Percentiles rank a stretch among this genome's conserved stretches.
phyloP scores from a whole-genome alignment of 2,797 vertebrate species.

The Lacerta viridis region DNA sequence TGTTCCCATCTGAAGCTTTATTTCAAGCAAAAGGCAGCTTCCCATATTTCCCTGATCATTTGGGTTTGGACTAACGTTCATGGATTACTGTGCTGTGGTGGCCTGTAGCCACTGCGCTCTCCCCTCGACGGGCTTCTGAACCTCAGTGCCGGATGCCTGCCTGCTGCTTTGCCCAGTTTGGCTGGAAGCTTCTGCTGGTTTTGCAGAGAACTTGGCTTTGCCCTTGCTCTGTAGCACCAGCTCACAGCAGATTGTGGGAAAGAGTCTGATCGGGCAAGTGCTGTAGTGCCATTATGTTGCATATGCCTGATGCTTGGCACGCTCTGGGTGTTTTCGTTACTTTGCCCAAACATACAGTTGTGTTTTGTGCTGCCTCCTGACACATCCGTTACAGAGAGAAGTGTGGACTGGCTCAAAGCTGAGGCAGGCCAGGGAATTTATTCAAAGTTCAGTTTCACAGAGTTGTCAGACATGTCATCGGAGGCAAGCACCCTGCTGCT shows the following conservation, averaged over 20 bases:
- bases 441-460: conserved; percentile 9
- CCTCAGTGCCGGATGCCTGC: conserved; percentile 1
- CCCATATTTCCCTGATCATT: conserved; percentile 12
- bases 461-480: conserved; percentile 1
- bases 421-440: neutral
- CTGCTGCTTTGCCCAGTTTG: conserved; percentile 17
- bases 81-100: neutral
- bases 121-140: neutral
- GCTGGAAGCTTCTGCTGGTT: neutral
- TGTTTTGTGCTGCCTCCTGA: neutral
- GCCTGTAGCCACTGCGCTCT: neutral
- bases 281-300: neutral
- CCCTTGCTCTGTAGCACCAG: neutral
- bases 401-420: neutral
- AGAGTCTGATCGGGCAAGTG: neutral
- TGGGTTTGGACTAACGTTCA: conserved; percentile 18
- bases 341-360: neutral
- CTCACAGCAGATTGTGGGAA: neutral
- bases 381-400: neutral
- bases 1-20: neutral
- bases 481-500: neutral
- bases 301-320: conserved; percentile 28
- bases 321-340: neutral
- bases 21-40: neutral
- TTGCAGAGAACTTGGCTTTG: conserved; percentile 11